Base-by-base conservation (phyloP, 2,888 invertebrate species). In the Thysanoteuthis rhombus region DNA sequence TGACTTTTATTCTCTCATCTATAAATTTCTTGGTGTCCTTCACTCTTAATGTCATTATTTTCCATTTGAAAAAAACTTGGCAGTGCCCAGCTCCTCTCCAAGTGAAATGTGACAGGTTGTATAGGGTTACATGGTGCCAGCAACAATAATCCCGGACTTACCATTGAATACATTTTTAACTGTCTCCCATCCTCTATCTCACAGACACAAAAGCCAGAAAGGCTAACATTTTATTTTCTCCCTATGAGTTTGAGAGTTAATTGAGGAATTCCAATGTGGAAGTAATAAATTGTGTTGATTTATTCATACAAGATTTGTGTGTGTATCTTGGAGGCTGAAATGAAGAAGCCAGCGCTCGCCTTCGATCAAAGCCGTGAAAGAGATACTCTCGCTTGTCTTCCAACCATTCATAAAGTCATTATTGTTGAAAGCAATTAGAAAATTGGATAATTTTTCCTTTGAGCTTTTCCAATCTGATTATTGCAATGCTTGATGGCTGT, bases 401-500 rank as follows among this genome's bases (percentile, higher is more conserved):
- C 19, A 12, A n/a, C n/a, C 19, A 8, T 75, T 19, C 22, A 22
- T 25, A 75, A n/a, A 75, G 12, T 36, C 75, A 75, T 75, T 75
- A 36, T 36, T 36, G 75, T 75, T 75, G n/a, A 75, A 75, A 75
- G 75, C 75, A n/a, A 75, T 75, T 75, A 75, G n/a, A 75, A 36
- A 75, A 75, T 75, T 75, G 75, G 75, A 75, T 75, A 75, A 75
- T 75, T 75, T 75, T 75, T n/a, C 75, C 75, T 75, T 75, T 75
- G 75, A 75, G 75, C 75, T 75, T 75, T n/a, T 75, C n/a, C 75
- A 75, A 75, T 75, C 75, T 75, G 10, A n/a, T 75, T 75, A 75
- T 75, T 52, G 52, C 52, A 52, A 25, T 52, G 25, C 52, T 75
- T 75, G n/a, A 75, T 75, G 16, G 75, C 12, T n/a, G 12, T 6